Evolutionary conservation across 2,113 vertebrate species (phyloP).

Genomic region (Leptodactylus fuscus): DNA sequence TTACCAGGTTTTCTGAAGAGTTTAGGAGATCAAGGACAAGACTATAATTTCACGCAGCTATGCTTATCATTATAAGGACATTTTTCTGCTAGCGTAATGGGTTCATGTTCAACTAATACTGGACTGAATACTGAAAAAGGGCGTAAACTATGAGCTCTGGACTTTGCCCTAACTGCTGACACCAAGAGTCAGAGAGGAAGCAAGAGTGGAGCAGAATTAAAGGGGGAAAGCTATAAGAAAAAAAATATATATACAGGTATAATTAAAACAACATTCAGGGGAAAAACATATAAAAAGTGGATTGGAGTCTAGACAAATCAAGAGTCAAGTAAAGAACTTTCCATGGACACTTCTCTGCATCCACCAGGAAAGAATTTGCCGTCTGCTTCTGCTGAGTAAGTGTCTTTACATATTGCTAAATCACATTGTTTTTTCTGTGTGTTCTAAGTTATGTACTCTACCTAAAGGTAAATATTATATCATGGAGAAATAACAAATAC

Average conservation of each 20-base stretch:
- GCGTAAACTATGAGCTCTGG: conserved; percentile 18
- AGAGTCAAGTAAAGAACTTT: background rate
- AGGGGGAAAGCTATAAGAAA: background rate
- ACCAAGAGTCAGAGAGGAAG: background rate
- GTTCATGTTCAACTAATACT: conserved; percentile 12
- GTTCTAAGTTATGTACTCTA: no score
- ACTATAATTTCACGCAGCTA: background rate
- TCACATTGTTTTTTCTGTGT: background rate
- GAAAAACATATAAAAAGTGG: background rate
- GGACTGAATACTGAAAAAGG: background rate
- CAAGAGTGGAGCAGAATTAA: background rate
- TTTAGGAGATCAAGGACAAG: background rate
- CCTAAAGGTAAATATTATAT: background rate
- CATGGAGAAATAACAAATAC: background rate
- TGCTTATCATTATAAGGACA: background rate
- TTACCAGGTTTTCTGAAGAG: background rate
- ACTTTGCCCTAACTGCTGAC: conserved; percentile 38
- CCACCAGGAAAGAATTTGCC: background rate
- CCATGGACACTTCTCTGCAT: conserved; percentile 14
- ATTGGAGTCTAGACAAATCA: background rate
- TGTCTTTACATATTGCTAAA: background rate
- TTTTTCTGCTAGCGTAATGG: background rate
- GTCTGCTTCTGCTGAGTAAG: conserved; percentile 23
- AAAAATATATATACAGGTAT: background rate
- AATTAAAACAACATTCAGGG: background rate